Conservation (phyloP, 2,113 vertebrate genomes). For the Ginglymostoma cirratum region DNA sequence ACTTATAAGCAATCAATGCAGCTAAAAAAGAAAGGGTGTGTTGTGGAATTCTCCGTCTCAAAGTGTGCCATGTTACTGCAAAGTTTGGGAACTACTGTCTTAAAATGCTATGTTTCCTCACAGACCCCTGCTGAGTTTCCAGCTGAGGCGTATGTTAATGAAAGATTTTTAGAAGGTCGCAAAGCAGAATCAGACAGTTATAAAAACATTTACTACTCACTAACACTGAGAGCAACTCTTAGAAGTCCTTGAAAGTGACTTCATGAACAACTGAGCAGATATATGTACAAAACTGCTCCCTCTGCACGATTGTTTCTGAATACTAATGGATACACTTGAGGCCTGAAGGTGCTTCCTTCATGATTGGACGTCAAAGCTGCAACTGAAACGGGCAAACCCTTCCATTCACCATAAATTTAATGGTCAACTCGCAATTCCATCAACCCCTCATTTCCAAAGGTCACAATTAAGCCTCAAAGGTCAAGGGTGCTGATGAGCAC, state of each 20-base stretch:
- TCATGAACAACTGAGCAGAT: background rate
- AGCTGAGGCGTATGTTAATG: background rate
- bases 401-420: background rate
- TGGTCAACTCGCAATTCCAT: background rate
- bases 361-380: background rate
- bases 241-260: constrained; percentile 11
- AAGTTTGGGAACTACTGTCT: no score
- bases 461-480: background rate
- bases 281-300: background rate
- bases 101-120: background rate
- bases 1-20: no score
- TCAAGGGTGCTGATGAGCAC: background rate
- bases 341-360: background rate
- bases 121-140: background rate
- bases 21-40: no score
- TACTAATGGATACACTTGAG: background rate
- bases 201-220: background rate
- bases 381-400: background rate
- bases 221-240: background rate
- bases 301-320: background rate
- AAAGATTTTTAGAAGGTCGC: no score
- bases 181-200: background rate
- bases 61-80: no score
- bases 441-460: background rate
- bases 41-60: no score